Conservation (phyloP, 2,797 vertebrate genomes). For the Pangasius sanitwongsei region DNA sequence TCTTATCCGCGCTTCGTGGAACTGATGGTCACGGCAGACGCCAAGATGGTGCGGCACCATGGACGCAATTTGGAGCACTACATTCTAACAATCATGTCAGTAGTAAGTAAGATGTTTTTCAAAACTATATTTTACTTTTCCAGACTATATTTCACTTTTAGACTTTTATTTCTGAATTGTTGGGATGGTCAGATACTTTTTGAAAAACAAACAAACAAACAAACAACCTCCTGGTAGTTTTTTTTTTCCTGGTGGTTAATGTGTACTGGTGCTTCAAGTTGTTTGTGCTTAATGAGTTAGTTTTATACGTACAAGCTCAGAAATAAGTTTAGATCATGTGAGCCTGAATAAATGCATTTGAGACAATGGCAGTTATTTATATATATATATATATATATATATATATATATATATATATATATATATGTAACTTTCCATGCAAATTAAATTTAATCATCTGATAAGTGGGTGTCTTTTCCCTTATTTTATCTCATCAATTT, state of each 20-base stretch:
- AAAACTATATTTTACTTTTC: conserved; percentile 20
- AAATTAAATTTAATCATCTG: not conserved
- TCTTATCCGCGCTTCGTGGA: conserved; percentile 97
- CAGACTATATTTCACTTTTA: conserved; percentile 10
- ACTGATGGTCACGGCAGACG: conserved; percentile 94
- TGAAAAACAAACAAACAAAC: not conserved
- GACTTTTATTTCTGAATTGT: not conserved
- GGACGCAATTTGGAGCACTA: conserved; percentile 93
- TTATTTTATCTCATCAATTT: not conserved
- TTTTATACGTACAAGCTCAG: not conserved
- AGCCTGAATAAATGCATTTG: not conserved
- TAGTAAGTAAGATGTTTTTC: conserved; percentile 89
- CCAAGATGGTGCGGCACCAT: conserved; percentile 90
- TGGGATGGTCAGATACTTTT: not conserved
- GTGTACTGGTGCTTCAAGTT: not conserved
- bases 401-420: no score
- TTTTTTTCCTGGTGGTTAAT: not conserved
- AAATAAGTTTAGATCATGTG: not conserved
- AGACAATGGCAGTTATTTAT: not conserved
- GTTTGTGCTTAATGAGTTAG: not conserved
- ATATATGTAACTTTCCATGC: not conserved
- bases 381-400: not conserved
- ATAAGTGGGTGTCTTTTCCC: not conserved
- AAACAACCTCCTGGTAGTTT: not conserved
- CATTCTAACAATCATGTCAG: conserved; percentile 95